phyloP scores from a whole-genome alignment of 1,140 invertebrate species.

The Bombus breviceps region DNA sequence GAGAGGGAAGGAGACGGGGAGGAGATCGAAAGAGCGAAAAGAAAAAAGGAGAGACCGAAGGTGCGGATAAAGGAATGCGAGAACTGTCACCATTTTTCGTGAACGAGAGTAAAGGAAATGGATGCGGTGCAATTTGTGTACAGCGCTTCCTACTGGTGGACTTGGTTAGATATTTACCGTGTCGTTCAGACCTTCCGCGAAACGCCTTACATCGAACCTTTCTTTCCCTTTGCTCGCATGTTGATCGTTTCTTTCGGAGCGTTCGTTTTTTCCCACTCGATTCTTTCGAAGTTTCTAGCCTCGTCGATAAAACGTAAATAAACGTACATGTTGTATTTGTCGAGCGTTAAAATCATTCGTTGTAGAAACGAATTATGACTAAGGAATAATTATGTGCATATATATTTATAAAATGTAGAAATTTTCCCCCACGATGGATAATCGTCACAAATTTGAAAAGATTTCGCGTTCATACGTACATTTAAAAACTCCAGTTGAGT shows the following conservation, averaged over 20 bases:
- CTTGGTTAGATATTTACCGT: neutral
- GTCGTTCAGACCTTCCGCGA: neutral
- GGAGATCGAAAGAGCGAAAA: too few species aligned
- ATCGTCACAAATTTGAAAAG: too few species aligned
- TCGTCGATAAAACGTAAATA: neutral
- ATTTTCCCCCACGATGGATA: too few species aligned
- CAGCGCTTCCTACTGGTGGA: neutral
- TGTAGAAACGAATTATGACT: too few species aligned
- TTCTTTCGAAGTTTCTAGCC: neutral
- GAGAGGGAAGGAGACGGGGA: neutral
- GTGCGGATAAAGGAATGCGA: neutral
- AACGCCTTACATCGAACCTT: neutral
- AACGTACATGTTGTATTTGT: too few species aligned
- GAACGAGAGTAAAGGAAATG: neutral
- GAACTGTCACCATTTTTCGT: neutral
- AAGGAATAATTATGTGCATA: too few species aligned
- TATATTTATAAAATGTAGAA: too few species aligned
- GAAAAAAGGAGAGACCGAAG: neutral
- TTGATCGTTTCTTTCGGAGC: neutral
- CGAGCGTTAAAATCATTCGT: too few species aligned
- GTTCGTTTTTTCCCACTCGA: neutral
- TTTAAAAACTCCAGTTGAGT: too few species aligned
- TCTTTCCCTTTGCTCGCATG: neutral
- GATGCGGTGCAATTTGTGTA: constrained; percentile 1
- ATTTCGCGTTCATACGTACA: too few species aligned